Base-by-base conservation (phyloP, 2,888 invertebrate species). In the Melinaea menophilus region DNA sequence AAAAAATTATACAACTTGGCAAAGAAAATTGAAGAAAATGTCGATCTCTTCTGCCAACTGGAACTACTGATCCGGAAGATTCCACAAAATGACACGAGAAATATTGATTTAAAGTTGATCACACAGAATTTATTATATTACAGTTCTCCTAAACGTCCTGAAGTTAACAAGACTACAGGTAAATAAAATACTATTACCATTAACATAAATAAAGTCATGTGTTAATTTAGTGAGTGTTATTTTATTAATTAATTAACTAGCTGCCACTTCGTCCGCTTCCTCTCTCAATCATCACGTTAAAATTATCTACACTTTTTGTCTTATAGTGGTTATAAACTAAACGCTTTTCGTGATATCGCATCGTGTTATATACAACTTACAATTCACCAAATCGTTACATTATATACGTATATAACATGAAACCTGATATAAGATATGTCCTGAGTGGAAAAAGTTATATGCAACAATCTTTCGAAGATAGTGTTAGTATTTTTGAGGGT, bases 31-130 rank as follows among this genome's bases (percentile, higher is more conserved):
- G 59, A 67, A 34, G 59, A 71, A 37, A 70, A 75, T 35, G 51
- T 58, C 34, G 63, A 71, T 12, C 55, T 73, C 13, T 71, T 76
- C 58, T 71, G 72, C 56, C 71, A 74, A 65, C 65, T 77, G 5
- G 77, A 77, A 58, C 72, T 58, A 55, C 63, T 72, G 22, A 65
- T 71, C 33, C 67, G 76, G 34, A 66, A 69, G 4, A 72, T 63
- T 45, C 73, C 72, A 37, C 55, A 72, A 2, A 63, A 69, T 12
- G 69, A 73, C 47, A 67, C 65, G 3, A 69, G 68, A 58, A 58
- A 65, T 37, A 51, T 67, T 48, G 75, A 76, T 47, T 69, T 76
- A n/a, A 65, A 73, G 34, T 58, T 77, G 34, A 70, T 77, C 7
- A 62, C 56, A 4, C 68, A 73, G 48, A 67, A 73, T 56, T 59